Evolutionary conservation across 2,888 invertebrate species (phyloP), one percentile per base, ranked within the genome.

Genomic region (Apodemia hepburni): DNA sequence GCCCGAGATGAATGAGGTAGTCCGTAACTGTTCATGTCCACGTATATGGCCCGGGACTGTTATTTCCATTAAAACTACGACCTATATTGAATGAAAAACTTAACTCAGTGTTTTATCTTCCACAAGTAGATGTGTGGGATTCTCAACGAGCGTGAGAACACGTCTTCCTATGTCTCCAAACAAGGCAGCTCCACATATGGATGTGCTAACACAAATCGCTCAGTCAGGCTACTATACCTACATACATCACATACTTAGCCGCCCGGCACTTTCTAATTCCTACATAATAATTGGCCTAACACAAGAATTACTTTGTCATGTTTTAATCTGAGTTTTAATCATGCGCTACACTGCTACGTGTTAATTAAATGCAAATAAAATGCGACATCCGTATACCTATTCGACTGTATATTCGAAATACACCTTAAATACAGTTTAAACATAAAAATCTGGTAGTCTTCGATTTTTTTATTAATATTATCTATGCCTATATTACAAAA

Each of bases 121-220:
- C 64, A 60, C 62, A 66, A 62, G 62, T 65, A 64, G 64, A 65
- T 60, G 66, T 66, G 68, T 71, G 70, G 73, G 73, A 75, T 71
- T 75, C 72, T 75, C 70, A 69, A 75, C 42, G 15, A 42, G 15
- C 75, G 85, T 85, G 86, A 82, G 81, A 84, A 80, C 81, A 72
- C 71, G 80, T 75, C 76, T 73, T 75, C 77, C 78, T 72, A 74
- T 66, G 66, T 68, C 47, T 77, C 87, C 75, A 71, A 85, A 83
- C 75, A 83, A 69, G 86, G 87, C 27, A 61, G 66, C 65, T 66
- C 78, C 75, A 68, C 74, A 74, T 80, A 84, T 76, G 79, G 84
- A 69, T 71, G 72, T 71, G 71, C 73, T 73, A 75, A 77, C 77
- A 75, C 71, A 67, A 70, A 70, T 68, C 68, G 69, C 68, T 68